Percentiles rank a stretch among this genome's conserved stretches.
These are phyloP conservation scores for Agrochola litura DNA, from an alignment of 2,888 invertebrate species.

Conservation along the genomic window DNA sequence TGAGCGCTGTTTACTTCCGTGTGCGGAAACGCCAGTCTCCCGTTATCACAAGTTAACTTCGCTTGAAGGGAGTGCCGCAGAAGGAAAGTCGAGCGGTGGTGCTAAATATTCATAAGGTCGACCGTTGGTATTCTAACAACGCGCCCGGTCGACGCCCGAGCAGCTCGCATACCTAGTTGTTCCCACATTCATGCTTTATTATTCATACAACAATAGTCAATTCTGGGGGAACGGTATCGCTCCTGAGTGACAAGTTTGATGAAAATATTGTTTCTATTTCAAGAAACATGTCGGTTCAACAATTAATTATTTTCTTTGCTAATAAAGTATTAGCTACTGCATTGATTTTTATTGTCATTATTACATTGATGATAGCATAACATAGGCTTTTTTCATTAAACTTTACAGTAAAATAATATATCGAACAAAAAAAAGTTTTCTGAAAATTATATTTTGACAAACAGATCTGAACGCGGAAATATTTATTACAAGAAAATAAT, in stretches of 20 bases:
- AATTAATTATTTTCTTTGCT: neutral
- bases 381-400: neutral
- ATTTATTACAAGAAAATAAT: neutral
- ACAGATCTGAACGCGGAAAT: neutral
- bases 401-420: neutral
- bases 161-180: conserved; percentile 75
- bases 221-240: conserved; percentile 31
- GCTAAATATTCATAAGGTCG: conserved; percentile 86
- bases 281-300: neutral
- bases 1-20: conserved; percentile 72
- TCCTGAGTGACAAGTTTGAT: conserved; percentile 31
- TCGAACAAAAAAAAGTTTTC: too few relatives aligned
- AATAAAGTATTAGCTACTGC: neutral
- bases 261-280: conserved; percentile 2
- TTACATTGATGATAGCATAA: neutral
- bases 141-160: conserved; percentile 83
- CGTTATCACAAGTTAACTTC: conserved; percentile 76
- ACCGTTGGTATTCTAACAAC: conserved; percentile 79
- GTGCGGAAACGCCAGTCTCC: conserved; percentile 73
- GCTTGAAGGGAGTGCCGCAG: conserved; percentile 77
- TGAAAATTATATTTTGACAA: neutral
- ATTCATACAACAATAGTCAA: conserved; percentile 58
- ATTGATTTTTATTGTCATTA: neutral
- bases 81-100: conserved; percentile 84
- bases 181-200: conserved; percentile 70